These are phyloP conservation scores for Pogonomyrmex californicus DNA, from an alignment of 1,140 invertebrate genomes.

Conservation along the genomic window DNA sequence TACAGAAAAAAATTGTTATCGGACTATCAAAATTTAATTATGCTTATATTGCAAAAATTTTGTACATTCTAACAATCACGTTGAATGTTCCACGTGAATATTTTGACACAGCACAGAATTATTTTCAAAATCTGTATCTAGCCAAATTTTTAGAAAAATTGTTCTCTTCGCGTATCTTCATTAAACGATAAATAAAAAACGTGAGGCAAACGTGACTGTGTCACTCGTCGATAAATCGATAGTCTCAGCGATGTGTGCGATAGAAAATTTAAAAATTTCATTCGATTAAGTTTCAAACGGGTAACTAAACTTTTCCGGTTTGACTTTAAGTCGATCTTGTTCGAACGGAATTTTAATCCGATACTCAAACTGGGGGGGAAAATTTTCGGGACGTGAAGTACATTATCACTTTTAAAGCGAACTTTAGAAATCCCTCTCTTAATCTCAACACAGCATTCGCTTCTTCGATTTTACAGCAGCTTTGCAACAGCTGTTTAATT, in stretches of 20 bases:
- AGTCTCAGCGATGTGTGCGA: background rate
- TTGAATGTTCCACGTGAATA: too few species aligned
- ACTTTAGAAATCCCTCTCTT: background rate
- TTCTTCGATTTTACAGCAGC: background rate
- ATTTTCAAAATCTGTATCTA: too few species aligned
- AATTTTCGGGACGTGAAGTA: background rate
- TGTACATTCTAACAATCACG: too few species aligned
- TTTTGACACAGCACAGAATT: too few species aligned
- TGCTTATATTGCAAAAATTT: too few species aligned
- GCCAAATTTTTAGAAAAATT: too few species aligned
- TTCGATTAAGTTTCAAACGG: slow-evolving; percentile 3
- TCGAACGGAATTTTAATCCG: slow-evolving; percentile 17
- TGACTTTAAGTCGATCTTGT: slow-evolving; percentile 35
- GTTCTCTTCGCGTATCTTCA: background rate
- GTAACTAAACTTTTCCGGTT: slow-evolving; percentile 8
- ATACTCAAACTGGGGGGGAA: background rate
- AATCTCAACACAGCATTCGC: background rate
- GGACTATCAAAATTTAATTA: too few species aligned
- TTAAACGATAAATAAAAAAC: background rate
- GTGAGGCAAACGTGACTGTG: background rate
- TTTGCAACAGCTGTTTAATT: background rate
- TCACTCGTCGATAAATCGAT: background rate
- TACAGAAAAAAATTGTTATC: too few species aligned
- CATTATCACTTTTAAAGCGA: slow-evolving; percentile 13
- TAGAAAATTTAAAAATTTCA: slow-evolving; percentile 23